Conservation (phyloP, 2,888 invertebrate genomes). For the Synanthedon tipuliformis region DNA sequence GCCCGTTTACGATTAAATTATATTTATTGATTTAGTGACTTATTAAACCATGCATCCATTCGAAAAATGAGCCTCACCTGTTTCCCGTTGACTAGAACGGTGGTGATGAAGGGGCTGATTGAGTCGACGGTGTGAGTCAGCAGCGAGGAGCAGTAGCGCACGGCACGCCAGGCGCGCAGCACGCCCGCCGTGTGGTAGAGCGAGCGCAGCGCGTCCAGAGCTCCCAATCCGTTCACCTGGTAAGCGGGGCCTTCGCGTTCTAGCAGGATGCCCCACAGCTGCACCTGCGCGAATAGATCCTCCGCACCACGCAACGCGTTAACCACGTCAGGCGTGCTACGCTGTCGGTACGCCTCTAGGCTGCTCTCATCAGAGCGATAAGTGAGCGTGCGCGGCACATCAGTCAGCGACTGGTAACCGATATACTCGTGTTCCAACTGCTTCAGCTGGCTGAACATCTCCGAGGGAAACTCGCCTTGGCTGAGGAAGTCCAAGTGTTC, state of each 20-base stretch:
- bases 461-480: slow-evolving; percentile 78
- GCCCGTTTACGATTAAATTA: too few relatives aligned
- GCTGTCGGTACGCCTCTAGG: slow-evolving; percentile 70
- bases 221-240: slow-evolving; percentile 65
- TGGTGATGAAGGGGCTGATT: slow-evolving; percentile 97
- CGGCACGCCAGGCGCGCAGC: slow-evolving; percentile 90
- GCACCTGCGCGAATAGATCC: slow-evolving; percentile 83
- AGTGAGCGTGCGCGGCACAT: slow-evolving; percentile 86
- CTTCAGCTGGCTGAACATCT: slow-evolving; percentile 84
- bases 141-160: slow-evolving; percentile 94
- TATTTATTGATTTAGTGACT: too few relatives aligned
- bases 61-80: slow-evolving; percentile 72
- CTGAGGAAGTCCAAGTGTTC: slow-evolving; percentile 99
- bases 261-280: slow-evolving; percentile 85
- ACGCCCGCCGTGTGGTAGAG: slow-evolving; percentile 88
- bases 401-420: slow-evolving; percentile 95
- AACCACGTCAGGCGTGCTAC: slow-evolving; percentile 80
- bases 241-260: slow-evolving; percentile 85
- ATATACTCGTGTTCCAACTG: slow-evolving; percentile 93
- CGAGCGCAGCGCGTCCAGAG: slow-evolving; percentile 76
- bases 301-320: slow-evolving; percentile 76
- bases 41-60: too few relatives aligned
- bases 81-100: slow-evolving; percentile 96
- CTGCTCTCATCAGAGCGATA: slow-evolving; percentile 75
- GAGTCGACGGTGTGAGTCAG: slow-evolving; percentile 96